These are phyloP conservation scores for Tipula lateralis DNA, from an alignment of 2,888 invertebrate genomes.

Conservation along the genomic window DNA sequence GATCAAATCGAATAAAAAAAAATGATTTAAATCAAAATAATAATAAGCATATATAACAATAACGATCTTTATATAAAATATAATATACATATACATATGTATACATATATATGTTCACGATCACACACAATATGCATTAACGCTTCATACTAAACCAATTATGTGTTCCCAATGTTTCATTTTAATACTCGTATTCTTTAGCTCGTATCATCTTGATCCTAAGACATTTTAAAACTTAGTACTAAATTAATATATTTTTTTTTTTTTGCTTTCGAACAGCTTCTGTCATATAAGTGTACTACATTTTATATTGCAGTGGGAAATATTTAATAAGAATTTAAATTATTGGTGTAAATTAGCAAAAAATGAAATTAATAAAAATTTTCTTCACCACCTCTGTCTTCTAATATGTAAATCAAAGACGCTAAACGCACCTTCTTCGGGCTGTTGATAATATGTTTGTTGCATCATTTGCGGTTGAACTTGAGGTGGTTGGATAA, in stretches of 20 bases:
- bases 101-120: too few relatives aligned
- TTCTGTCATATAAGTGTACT: conserved; percentile 4
- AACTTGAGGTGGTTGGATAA: conserved; percentile 31
- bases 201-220: conserved; percentile 4
- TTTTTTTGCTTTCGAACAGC: background rate
- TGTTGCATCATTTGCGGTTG: conserved; percentile 40
- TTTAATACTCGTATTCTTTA: background rate
- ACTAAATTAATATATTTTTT: background rate
- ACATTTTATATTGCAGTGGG: background rate
- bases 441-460: conserved; percentile 56
- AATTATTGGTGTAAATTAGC: background rate
- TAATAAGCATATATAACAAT: conserved; percentile 19
- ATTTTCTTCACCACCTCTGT: conserved; percentile 54
- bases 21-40: background rate
- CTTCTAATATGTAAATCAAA: conserved; percentile 56
- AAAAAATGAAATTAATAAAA: conserved; percentile 34
- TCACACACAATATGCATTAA: conserved; percentile 19
- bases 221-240: background rate
- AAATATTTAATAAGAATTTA: background rate
- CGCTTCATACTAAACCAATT: conserved; percentile 24
- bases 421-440: conserved; percentile 58
- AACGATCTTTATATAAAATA: background rate
- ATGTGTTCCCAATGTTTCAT: background rate
- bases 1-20: background rate
- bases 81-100: too few relatives aligned